These are phyloP conservation scores for Falcunculus frontatus DNA, from an alignment of 2,113 vertebrate species.

Conservation along the genomic window DNA sequence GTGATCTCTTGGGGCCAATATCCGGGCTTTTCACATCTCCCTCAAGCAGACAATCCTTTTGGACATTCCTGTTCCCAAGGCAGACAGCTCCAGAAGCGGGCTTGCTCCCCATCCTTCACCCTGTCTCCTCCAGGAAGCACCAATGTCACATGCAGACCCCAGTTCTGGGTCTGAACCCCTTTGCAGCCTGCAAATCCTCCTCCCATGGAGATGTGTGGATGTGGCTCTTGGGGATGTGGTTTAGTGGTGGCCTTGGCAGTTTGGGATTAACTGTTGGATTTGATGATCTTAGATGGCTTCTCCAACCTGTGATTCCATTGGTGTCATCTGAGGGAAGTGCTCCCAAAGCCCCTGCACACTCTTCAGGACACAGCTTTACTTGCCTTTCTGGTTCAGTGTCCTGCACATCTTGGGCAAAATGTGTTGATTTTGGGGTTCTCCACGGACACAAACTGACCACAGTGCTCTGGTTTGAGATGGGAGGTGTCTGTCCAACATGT, in stretches of 20 bases:
- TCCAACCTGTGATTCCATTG: background rate
- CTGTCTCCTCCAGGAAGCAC: background rate
- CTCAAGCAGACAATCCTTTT: background rate
- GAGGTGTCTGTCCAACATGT: accelerated
- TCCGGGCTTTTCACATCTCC: background rate
- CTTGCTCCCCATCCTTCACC: background rate
- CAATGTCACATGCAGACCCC: background rate
- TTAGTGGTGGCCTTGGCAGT: background rate
- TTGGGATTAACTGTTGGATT: background rate
- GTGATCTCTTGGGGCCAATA: background rate
- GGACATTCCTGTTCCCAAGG: background rate
- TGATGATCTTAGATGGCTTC: background rate
- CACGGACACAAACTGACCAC: background rate
- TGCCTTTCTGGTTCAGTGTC: background rate
- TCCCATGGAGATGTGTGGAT: background rate
- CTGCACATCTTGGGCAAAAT: background rate
- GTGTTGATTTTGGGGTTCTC: background rate
- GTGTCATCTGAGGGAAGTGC: accelerated
- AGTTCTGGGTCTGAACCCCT: background rate
- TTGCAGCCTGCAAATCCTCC: background rate
- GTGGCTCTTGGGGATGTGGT: background rate
- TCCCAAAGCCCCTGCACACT: background rate
- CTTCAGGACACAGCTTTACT: background rate
- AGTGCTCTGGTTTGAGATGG: background rate
- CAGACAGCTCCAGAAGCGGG: accelerated